These are phyloP conservation scores for Nemotelus nigrinus DNA, from an alignment of 2,888 invertebrate species.

Conservation along the genomic window DNA sequence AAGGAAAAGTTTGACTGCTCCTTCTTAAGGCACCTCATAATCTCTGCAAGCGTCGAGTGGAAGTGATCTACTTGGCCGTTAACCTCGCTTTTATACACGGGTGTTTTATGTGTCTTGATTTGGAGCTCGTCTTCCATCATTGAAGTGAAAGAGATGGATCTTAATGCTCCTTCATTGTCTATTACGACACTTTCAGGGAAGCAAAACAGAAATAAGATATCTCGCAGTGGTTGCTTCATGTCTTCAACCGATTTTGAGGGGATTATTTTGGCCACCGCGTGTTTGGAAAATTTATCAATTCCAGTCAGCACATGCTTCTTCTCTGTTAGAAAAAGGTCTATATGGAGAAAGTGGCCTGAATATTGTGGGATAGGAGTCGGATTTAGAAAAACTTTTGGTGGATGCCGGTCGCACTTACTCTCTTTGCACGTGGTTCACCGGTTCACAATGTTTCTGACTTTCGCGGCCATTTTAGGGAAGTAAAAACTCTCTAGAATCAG, in stretches of 20 bases:
- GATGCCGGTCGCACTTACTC: slow-evolving; percentile 24
- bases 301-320: slow-evolving; percentile 29
- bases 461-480: slow-evolving; percentile 25
- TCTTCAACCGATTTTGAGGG: slow-evolving; percentile 42
- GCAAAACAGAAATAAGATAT: slow-evolving; percentile 36
- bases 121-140: slow-evolving; percentile 44
- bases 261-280: slow-evolving; percentile 2
- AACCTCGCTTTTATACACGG: slow-evolving; percentile 40
- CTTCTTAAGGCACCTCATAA: too few species aligned
- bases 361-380: slow-evolving; percentile 6
- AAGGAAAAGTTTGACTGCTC: too few species aligned
- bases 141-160: slow-evolving; percentile 26
- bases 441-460: slow-evolving; percentile 5
- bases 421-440: slow-evolving; percentile 2
- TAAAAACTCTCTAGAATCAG: slow-evolving; percentile 8
- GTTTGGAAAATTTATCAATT: slow-evolving; percentile 47
- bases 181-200: slow-evolving; percentile 39
- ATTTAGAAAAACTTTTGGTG: slow-evolving; percentile 8
- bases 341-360: slow-evolving; percentile 23
- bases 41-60: too few species aligned
- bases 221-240: slow-evolving; percentile 36
- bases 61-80: slow-evolving; percentile 48
- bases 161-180: slow-evolving; percentile 47
- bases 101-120: slow-evolving; percentile 39
- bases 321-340: not conserved